phyloP scores from a whole-genome alignment of 2,797 vertebrate genomes.

The Clarias platycephalus region DNA sequence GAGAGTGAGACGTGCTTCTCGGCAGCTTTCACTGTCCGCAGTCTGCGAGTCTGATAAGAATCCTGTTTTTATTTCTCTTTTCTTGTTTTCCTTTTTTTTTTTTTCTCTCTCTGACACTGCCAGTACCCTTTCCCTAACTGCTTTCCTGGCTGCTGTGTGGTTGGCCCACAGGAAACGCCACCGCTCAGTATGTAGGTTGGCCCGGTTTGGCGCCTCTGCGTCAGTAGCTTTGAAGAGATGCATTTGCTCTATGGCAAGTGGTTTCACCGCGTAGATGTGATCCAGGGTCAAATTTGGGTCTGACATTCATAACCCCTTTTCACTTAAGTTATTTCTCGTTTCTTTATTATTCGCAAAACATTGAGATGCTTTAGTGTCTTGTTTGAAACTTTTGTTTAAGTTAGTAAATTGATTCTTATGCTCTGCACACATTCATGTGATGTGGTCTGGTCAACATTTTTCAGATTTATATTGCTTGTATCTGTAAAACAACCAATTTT shows the following conservation, averaged over 20 bases:
- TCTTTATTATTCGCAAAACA: not conserved
- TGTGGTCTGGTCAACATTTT: not conserved
- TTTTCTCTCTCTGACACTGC: not conserved
- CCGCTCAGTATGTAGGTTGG: constrained; percentile 22
- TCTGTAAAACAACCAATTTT: not conserved
- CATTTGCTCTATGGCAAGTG: not conserved
- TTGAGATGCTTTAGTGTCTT: not conserved
- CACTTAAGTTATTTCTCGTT: not conserved
- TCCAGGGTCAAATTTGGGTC: not conserved
- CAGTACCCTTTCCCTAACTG: not conserved
- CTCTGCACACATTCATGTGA: not conserved
- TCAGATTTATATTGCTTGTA: not conserved
- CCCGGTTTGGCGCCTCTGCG: not conserved
- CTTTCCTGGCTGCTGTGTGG: constrained; percentile 34
- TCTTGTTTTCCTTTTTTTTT: not conserved
- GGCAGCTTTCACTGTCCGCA: constrained; percentile 38
- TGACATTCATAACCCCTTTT: not conserved
- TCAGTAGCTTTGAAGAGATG: constrained; percentile 26
- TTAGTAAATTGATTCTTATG: not conserved
- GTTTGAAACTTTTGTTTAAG: constrained; percentile 12
- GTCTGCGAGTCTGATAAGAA: constrained; percentile 39
- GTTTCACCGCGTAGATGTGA: not conserved
- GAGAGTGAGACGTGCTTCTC: constrained; percentile 35
- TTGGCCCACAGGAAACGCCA: constrained; percentile 29
- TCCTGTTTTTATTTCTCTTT: constrained; percentile 1